Base-by-base conservation (phyloP, 2,797 vertebrate species). In the Anas bernieri region DNA sequence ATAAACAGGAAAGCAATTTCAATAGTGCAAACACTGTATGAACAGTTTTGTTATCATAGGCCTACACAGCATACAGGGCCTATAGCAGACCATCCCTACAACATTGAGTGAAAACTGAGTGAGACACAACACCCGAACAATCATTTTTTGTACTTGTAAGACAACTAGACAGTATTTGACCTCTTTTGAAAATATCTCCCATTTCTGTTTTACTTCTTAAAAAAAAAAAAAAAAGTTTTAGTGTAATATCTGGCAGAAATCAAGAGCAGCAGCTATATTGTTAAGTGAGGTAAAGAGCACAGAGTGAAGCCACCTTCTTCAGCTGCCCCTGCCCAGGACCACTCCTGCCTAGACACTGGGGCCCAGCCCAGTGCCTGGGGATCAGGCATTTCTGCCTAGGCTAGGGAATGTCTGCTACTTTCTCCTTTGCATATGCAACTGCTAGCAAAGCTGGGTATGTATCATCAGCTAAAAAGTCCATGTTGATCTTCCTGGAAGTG, bases 1-100 rank as follows among this genome's bases (percentile, higher is more conserved):
- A 97, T 96, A 96, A 96, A 79, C 55, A 54, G 69, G 45, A 96
- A 97, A 90, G 79, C 58, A 91, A 91, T 95, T 96, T 91, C 35
- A 82, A 26, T 31, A 13, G 4, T 30, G 39, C 22, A 9, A 7
- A 80, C 83, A 46, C 18, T 48, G 79, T 73, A 76, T 63, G 33
- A 70, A 12, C 63, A 80, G 43, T 68, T 16, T 23, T 52, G 18
- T 70, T 73, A 75, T 30, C 68, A 75, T 33, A 72, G 87, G 37
- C 22, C 45, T 22, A 58, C 31, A 73, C 17, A 46, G 7, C 30
- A 17, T 18, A 56, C 0, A 0, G n/a, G 68, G 33, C 10, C 54
- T 83, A 39, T 17, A 43, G n/a, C 2, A 3, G 17, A 48, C 78
- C 41, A 75, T 15, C 17, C 88, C 83, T 37, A 17, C 35, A 56